Evolutionary conservation across 2,113 vertebrate species (phyloP).

Genomic region (Panthera leo): DNA sequence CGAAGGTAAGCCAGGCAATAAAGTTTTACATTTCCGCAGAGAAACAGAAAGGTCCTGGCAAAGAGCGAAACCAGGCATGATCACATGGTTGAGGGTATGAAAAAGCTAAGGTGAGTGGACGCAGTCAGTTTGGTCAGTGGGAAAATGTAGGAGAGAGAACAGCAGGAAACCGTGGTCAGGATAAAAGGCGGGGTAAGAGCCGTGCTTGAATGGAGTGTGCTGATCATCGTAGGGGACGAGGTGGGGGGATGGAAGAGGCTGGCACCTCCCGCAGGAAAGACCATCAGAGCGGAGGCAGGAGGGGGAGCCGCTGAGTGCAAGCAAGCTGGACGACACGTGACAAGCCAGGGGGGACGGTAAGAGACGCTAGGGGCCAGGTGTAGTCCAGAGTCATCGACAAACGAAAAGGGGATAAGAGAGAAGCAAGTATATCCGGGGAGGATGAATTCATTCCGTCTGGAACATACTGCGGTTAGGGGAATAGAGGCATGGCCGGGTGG

Average conservation of each 20-base stretch:
- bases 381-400: neutral
- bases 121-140: neutral
- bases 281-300: neutral
- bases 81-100: neutral
- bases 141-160: neutral
- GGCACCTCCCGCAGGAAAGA: neutral
- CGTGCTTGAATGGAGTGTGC: neutral
- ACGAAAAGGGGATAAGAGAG: neutral
- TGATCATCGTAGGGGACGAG: too few species aligned
- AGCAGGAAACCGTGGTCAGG: neutral
- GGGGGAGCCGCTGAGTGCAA: neutral
- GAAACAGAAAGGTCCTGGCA: neutral
- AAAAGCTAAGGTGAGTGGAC: neutral
- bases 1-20: neutral
- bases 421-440: neutral
- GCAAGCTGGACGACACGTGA: neutral
- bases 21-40: neutral
- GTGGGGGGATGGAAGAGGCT: too few species aligned
- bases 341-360: accelerated
- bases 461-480: neutral
- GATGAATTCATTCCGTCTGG: neutral
- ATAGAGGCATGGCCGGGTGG: accelerated
- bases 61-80: too few species aligned
- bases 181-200: accelerated
- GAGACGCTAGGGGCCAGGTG: neutral